These are phyloP conservation scores for Platerodrilus igneus DNA, from an alignment of 2,888 invertebrate species.

Conservation along the genomic window DNA sequence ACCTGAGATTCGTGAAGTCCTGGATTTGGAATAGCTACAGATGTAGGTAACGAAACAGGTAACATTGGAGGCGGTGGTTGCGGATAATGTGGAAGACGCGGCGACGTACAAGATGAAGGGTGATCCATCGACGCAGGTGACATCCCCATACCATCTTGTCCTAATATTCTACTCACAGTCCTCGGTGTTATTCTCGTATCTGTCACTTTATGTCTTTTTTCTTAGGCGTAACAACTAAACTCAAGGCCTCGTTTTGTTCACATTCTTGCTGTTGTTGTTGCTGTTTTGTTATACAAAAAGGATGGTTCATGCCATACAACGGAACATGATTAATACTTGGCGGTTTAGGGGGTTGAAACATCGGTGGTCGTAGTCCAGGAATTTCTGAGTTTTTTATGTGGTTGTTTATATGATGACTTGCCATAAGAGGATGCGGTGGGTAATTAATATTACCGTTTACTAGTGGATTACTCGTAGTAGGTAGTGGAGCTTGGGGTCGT, in stretches of 20 bases:
- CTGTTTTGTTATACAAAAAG: constrained; percentile 58
- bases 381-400: constrained; percentile 48
- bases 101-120: constrained; percentile 62
- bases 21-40: constrained; percentile 95
- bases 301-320: constrained; percentile 56
- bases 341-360: constrained; percentile 83
- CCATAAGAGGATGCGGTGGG: constrained; percentile 55
- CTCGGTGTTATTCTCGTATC: constrained; percentile 89
- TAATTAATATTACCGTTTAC: constrained; percentile 48
- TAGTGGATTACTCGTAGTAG: constrained; percentile 51
- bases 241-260: constrained; percentile 91
- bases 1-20: constrained; percentile 92
- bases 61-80: constrained; percentile 76
- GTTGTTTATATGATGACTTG: constrained; percentile 42
- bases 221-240: constrained; percentile 90
- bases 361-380: constrained; percentile 66
- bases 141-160: constrained; percentile 71
- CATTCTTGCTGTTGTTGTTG: constrained; percentile 60
- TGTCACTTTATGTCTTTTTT: constrained; percentile 96
- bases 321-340: constrained; percentile 57
- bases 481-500: constrained; percentile 48
- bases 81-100: constrained; percentile 62
- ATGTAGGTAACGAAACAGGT: constrained; percentile 85
- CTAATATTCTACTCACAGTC: constrained; percentile 81
- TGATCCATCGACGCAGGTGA: constrained; percentile 60